Evolutionary conservation across 2,797 vertebrate species (phyloP).

Genomic region (Emydoidea blandingii): DNA sequence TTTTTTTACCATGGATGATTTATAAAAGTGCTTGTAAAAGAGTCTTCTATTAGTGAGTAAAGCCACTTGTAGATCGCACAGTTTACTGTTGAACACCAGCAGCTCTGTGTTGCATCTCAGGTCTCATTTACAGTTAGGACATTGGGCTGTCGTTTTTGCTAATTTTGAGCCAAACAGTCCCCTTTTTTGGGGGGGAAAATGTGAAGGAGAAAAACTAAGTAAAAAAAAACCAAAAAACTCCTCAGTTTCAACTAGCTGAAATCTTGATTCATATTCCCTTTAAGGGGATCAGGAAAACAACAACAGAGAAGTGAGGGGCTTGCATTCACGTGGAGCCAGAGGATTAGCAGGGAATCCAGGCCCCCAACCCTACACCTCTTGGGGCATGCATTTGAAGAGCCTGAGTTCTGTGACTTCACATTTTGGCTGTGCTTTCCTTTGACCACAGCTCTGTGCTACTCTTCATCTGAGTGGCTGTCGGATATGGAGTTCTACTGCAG

Average conservation of each 20-base stretch:
- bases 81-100: background rate
- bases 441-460: background rate
- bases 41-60: background rate
- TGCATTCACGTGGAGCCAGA: background rate
- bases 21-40: background rate
- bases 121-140: background rate
- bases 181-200: background rate
- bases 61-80: background rate
- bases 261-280: background rate
- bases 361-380: no score
- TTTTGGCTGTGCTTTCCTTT: background rate
- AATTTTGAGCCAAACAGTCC: background rate
- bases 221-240: no score
- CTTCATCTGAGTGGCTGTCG: background rate
- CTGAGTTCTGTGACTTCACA: background rate
- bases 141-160: background rate
- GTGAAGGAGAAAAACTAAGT: no score
- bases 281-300: background rate
- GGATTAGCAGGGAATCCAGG: background rate
- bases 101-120: background rate
- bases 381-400: background rate
- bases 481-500: background rate
- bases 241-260: background rate
- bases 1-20: background rate
- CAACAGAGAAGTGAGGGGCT: background rate